A percentile compares a stretch with the other conserved stretches of the same genome.
Conservation (phyloP, 2,888 invertebrate genomes). For the Stictocephala bisonia region DNA sequence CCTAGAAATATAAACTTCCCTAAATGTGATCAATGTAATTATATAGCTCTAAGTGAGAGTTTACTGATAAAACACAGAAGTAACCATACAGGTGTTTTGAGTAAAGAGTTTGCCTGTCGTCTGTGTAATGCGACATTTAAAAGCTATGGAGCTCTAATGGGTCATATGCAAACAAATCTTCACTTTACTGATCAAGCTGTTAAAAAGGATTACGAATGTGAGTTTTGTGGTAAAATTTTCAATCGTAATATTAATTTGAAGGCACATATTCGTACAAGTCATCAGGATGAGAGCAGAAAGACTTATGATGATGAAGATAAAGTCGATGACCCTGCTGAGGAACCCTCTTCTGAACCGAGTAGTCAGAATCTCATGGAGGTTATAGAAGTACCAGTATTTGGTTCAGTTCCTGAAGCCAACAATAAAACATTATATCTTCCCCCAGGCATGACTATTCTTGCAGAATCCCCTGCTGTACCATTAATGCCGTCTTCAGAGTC, state of each 20-base stretch:
- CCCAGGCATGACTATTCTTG: constrained; percentile 56
- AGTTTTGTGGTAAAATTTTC: constrained; percentile 81
- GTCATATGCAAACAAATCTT: constrained; percentile 69
- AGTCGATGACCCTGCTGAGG: constrained; percentile 11
- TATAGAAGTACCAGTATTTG: constrained; percentile 57
- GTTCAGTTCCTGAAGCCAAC: constrained; percentile 45
- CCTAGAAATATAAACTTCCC: constrained; percentile 79
- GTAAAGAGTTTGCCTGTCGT: constrained; percentile 57
- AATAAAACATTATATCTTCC: constrained; percentile 54
- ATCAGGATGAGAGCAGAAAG: constrained; percentile 49
- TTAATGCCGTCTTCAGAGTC: constrained; percentile 69
- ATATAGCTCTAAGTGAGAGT: constrained; percentile 78
- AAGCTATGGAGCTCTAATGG: constrained; percentile 61
- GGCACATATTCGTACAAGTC: constrained; percentile 71
- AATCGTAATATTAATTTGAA: constrained; percentile 76
- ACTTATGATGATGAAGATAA: constrained; percentile 38
- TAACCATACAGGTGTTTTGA: constrained; percentile 68
- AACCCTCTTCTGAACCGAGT: constrained; percentile 33
- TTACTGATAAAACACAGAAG: constrained; percentile 78
- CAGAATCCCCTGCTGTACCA: constrained; percentile 53
- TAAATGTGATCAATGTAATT: constrained; percentile 80
- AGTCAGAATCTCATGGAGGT: constrained; percentile 51
- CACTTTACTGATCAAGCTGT: constrained; percentile 59
- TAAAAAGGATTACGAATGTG: constrained; percentile 68
- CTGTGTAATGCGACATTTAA: constrained; percentile 68